These are phyloP conservation scores for Australoheros scitulus DNA, from an alignment of 2,113 vertebrate genomes.

Conservation along the genomic window DNA sequence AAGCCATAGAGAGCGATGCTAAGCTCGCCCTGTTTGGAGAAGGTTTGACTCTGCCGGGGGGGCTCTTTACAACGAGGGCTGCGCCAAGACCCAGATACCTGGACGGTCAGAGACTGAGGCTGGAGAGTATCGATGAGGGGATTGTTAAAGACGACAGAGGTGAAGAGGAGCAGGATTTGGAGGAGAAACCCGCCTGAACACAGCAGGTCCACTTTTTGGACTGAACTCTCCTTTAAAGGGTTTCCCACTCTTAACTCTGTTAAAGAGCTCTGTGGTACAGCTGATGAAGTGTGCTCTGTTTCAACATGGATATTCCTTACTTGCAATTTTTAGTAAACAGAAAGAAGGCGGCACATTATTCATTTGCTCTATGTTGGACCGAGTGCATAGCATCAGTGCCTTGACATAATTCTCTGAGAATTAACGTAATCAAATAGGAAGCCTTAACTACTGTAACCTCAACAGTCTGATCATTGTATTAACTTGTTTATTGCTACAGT, in stretches of 20 bases:
- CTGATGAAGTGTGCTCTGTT: constrained; percentile 8
- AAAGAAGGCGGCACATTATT: constrained; percentile 27
- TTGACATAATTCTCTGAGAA: constrained; percentile 22
- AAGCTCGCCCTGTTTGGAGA: constrained; percentile 93
- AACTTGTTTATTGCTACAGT: constrained; percentile 12
- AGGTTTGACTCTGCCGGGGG: constrained; percentile 75
- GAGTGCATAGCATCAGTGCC: constrained; percentile 15
- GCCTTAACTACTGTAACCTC: constrained; percentile 66
- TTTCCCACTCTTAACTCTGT: not conserved
- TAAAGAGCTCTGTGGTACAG: not conserved
- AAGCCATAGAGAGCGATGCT: constrained; percentile 92
- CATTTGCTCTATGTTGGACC: constrained; percentile 45
- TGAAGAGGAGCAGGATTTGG: constrained; percentile 56
- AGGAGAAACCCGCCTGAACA: constrained; percentile 55
- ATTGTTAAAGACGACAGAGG: constrained; percentile 80
- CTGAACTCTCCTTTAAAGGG: not conserved
- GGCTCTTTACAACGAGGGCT: constrained; percentile 68
- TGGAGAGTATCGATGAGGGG: constrained; percentile 97
- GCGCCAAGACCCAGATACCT: constrained; percentile 80
- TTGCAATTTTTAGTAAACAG: constrained; percentile 45
- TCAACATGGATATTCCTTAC: constrained; percentile 17
- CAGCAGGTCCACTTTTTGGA: not conserved
- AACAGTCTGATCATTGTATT: constrained; percentile 15
- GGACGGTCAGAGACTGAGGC: constrained; percentile 85
- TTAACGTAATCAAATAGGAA: constrained; percentile 56